Base-by-base conservation (phyloP, 2,797 vertebrate species). In the Lithobates pipiens region DNA sequence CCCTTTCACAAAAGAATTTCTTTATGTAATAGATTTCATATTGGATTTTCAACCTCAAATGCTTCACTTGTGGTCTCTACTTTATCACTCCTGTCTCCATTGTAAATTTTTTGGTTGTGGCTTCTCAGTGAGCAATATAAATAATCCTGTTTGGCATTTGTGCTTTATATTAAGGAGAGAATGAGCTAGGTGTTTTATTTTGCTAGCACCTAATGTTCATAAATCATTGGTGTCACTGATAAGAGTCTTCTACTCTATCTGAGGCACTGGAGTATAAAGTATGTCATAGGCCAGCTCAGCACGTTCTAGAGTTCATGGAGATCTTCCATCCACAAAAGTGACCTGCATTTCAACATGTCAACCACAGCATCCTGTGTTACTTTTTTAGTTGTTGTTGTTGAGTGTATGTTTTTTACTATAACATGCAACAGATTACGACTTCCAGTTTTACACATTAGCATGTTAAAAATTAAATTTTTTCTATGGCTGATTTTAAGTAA, bases 1-100 rank as follows among this genome's bases (percentile, higher is more conserved):
- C 67, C 83, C 90, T 92, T 92, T 90, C 90, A 90, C 90, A 89
- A 92, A 90, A 89, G 90, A 90, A 91, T 89, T 91, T 91, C 89
- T 90, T 88, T 91, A 84, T 87, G 90, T 92, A 91, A 93, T 90
- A 88, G 82, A 89, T 89, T 89, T 91, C 84, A 85, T 89, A 91
- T 89, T 89, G 89, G 86, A 76, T 85, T 89, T 91, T 91, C 89
- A 91, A 90, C 88, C 90, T 89, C 77, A 82, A 89, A 91, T 73
- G 29, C 82, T 89, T 88, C 74, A 88, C 76, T 88, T 90, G 86
- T 89, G 90, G 86, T 89, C 90, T 89, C 91, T 84, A 76, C 76
- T 90, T 88, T 90, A 65, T 82, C 85, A 86, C 79, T 82, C 63
- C 54, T 68, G 68, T 79, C 69, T 83, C 16, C 42, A 68, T 61